phyloP scores from a whole-genome alignment of 2,888 invertebrate genomes.

The Pseudeuparius sepicola region DNA sequence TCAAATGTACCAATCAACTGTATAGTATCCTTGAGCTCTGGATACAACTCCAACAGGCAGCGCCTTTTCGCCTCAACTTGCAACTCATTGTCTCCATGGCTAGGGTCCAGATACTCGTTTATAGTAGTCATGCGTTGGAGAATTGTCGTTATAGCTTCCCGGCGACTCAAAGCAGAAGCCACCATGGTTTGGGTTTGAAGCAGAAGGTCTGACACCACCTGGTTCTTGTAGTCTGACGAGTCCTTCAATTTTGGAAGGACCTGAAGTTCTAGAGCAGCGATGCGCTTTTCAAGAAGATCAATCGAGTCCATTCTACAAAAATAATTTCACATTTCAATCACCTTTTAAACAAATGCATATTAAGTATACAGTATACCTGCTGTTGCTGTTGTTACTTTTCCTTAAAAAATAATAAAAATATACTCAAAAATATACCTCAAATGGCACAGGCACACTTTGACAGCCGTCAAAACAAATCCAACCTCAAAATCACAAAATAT shows the following conservation, averaged over 20 bases:
- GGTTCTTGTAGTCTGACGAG: slow-evolving; percentile 27
- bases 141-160: slow-evolving; percentile 40
- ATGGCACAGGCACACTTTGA: too few relatives aligned
- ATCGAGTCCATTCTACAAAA: slow-evolving; percentile 31
- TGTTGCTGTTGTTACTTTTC: too few relatives aligned
- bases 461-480: too few relatives aligned
- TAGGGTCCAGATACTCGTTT: slow-evolving; percentile 40
- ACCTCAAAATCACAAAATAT: too few relatives aligned
- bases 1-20: slow-evolving; percentile 36
- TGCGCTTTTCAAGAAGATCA: slow-evolving; percentile 40
- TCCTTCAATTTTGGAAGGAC: slow-evolving; percentile 34
- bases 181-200: slow-evolving; percentile 42
- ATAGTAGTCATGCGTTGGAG: slow-evolving; percentile 40
- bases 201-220: slow-evolving; percentile 39
- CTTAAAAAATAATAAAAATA: too few relatives aligned
- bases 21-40: slow-evolving; percentile 38
- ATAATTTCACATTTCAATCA: too few relatives aligned
- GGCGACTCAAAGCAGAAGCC: slow-evolving; percentile 42
- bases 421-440: too few relatives aligned
- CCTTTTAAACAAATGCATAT: too few relatives aligned
- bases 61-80: slow-evolving; percentile 41
- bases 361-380: too few relatives aligned
- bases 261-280: slow-evolving; percentile 40
- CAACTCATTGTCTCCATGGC: slow-evolving; percentile 37
- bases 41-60: slow-evolving; percentile 39